Base-by-base conservation (phyloP, 2,888 invertebrate genomes). In the Lysandra coridon region DNA sequence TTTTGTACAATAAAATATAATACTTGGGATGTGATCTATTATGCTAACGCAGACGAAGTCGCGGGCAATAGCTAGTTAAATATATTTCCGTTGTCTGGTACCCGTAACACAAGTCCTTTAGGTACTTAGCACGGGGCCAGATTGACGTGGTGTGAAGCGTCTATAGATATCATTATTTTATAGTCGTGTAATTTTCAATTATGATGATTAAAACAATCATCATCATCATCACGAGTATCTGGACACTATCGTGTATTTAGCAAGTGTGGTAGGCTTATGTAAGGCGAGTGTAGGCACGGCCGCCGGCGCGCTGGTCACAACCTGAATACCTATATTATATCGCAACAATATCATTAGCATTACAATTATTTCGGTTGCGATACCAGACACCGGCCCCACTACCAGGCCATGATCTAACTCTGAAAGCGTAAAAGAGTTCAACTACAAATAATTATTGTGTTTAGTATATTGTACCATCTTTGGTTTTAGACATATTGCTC, bases 251-350 rank as follows among this genome's bases (percentile, higher is more conserved):
- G 14, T 4, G 10, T 69, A 0, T 33, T 40, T 14, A 1, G 33
- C 5, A n/a, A 37, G 73, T 73, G 10, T 14, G 49, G 3, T 44
- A 49, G 57, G 57, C 23, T 75, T 75, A 53, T 76, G 76, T 76
- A 57, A 76, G 30, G 53, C 53, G 30, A 62, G 44, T 23, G 40
- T 74, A 74, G n/a, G 74, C 74, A 57, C 57, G 57, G 57, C 57
- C 17, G 17, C 57, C 57, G 57, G 3, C 57, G 44, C 49, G 33
- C 53, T 14, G 53, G 33, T 2, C 14, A 57, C 76, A 76, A 57
- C 76, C 76, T 57, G 53, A 53, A 76, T 76, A 57, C 76, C 76
- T 76, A 53, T 57, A 53, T 53, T 53, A 76, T 76, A 76, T 76
- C 76, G 76, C 76, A 76, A 76, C 33, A 30, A 30, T 33, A 30